Base-by-base conservation (phyloP, 2,888 invertebrate genomes). In the Lutraria lutraria region DNA sequence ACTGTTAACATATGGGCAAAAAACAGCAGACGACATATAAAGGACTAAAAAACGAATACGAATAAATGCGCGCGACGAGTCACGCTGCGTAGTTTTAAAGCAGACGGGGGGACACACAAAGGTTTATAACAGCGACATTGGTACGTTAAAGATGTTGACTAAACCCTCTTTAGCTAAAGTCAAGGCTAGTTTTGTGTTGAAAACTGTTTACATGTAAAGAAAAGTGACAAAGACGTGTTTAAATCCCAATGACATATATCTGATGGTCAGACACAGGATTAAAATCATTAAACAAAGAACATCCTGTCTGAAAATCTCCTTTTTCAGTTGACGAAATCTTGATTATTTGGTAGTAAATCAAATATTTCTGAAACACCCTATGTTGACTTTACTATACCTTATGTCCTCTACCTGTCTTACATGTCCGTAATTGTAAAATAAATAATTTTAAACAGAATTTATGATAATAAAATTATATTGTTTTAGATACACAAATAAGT, bases 1-100 rank as follows among this genome's bases (percentile, higher is more conserved):
- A 31, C 76, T 76, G 25, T 68, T 25, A 76, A 76, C 76, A 76
- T 76, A 76, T 76, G 76, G 76, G 16, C 76, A 16, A 56, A n/a
- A 81, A 54, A 81, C 31, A 12, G 81, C 83, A 83, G 83, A 83
- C 83, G 83, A 83, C 63, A 29, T 34, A 63, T 34, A 63, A 25
- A 34, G 81, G 81, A 52, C n/a, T n/a, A n/a, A n/a, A n/a, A n/a
- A n/a, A n/a, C n/a, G n/a, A n/a, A 53, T 52, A 29, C 15, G 54
- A 81, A 52, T 52, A 76, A 76, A 76, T 34, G 76, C 76, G 76
- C 76, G 76, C 76, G 76, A 76, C 76, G 31, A 76, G 76, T 76
- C 76, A 76, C 76, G 76, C 76, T 76, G 76, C 10, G 31, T 76
- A 34, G 31, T 34, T 76, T 34, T 15, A 16, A 34, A 76, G 76